Percentiles rank a stretch among this genome's conserved stretches.
These are phyloP conservation scores for Epinotia brunnichana DNA, from an alignment of 2,888 invertebrate genomes.

Conservation along the genomic window DNA sequence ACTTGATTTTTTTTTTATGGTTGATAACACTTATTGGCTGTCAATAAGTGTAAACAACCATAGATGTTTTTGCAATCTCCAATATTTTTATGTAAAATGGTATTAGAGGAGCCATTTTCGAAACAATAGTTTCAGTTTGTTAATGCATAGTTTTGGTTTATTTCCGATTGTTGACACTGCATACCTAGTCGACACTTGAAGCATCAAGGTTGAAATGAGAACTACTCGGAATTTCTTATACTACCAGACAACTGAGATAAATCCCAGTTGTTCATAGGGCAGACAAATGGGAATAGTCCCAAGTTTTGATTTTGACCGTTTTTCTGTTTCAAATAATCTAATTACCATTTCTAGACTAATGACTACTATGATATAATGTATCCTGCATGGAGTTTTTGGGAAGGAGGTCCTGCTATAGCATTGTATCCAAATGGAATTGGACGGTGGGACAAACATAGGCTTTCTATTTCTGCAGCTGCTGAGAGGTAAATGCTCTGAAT, in stretches of 20 bases:
- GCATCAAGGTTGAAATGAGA: no score
- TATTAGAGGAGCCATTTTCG: no score
- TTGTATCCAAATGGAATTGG: constrained; percentile 97
- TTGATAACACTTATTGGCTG: no score
- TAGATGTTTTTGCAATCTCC: no score
- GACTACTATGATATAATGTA: constrained; percentile 96
- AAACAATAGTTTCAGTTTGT: no score
- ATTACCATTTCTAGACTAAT: constrained; percentile 78
- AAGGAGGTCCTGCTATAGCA: constrained; percentile 97
- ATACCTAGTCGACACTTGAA: no score
- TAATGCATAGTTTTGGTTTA: no score
- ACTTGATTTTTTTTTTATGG: no score
- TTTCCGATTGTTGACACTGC: no score
- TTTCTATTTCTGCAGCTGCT: constrained; percentile 87
- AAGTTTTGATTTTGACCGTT: not conserved
- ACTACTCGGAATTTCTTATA: no score
- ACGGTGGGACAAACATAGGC: constrained; percentile 94
- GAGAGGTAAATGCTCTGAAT: constrained; percentile 69
- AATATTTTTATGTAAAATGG: no score
- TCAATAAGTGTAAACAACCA: no score
- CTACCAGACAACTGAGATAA: not conserved
- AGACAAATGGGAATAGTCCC: not conserved
- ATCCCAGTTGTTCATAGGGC: not conserved
- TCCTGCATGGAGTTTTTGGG: constrained; percentile 99
- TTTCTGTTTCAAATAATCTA: not conserved